Base-by-base conservation (phyloP, 2,113 vertebrate genomes). In the Hassar affinis region DNA sequence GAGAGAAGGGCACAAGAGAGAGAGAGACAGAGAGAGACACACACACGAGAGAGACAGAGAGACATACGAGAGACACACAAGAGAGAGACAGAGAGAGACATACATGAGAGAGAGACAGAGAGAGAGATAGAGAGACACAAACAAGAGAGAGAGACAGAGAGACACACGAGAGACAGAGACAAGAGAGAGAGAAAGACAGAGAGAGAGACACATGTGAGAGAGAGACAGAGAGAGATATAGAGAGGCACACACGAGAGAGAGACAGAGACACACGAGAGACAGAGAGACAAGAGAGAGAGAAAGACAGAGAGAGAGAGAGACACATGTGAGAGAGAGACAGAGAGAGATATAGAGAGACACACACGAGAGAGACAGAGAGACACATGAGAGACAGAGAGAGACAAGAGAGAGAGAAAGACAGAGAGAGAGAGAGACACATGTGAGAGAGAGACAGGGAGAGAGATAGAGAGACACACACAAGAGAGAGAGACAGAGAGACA, bases 181-280 rank as follows among this genome's bases (percentile, higher is more conserved):
- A n/a, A n/a, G n/a, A n/a, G n/a, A n/a, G n/a, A n/a, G n/a, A n/a
- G 69, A 85, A 72, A 88, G 57, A 75, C 69, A 64, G 85, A 35
- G 51, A 71, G 27, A n/a, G 12, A 76, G 22, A 69, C 8, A 33
- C n/a, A n/a, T n/a, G n/a, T 47, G 59, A 79, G 61, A 72, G 84
- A 30, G n/a, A 61, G 27, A n/a, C n/a, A 57, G n/a, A 56, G 49
- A 49, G n/a, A n/a, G n/a, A n/a, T n/a, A n/a, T n/a, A n/a, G n/a
- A n/a, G n/a, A n/a, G n/a, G n/a, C n/a, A n/a, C n/a, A n/a, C n/a
- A n/a, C n/a, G n/a, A n/a, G n/a, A n/a, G n/a, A n/a, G n/a, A n/a
- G 6, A 42, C 2, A 42, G 38, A 42, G 38, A 42, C 38, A 42
- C 38, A 42, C 38, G 69, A 85, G 71, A 88, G 57, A 75, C 69